A percentile compares a stretch with the other conserved stretches of the same genome.
phyloP scores from a whole-genome alignment of 1,140 invertebrate genomes.

The Lordiphosa mommai region DNA sequence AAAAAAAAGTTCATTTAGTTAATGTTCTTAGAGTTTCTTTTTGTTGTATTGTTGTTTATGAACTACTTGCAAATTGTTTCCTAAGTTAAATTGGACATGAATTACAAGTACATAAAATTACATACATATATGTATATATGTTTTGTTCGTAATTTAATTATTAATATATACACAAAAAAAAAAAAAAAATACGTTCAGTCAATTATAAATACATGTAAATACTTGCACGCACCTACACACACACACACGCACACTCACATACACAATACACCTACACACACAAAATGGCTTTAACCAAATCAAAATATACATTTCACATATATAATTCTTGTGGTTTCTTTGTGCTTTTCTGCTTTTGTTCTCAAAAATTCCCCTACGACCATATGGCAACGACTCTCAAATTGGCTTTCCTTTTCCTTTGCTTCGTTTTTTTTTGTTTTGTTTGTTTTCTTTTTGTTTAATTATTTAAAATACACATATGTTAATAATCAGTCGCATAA shows the following conservation, averaged over 20 bases:
- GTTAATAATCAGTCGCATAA: slow-evolving; percentile 78
- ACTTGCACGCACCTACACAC: slow-evolving; percentile 15
- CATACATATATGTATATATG: too few relatives aligned
- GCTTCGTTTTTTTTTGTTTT: slow-evolving; percentile 19
- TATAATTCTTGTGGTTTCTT: not conserved
- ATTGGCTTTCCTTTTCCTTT: slow-evolving; percentile 12
- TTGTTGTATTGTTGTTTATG: not conserved
- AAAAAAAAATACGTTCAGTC: slow-evolving; percentile 71
- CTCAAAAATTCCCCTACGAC: slow-evolving; percentile 1
- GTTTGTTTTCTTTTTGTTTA: slow-evolving; percentile 6
- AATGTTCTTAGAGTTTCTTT: too few relatives aligned
- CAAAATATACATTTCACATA: not conserved
- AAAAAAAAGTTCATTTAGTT: too few relatives aligned
- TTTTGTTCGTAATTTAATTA: slow-evolving; percentile 43
- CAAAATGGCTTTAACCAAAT: slow-evolving; percentile 16
- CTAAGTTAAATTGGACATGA: slow-evolving; percentile 42
- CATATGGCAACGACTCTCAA: slow-evolving; percentile 19
- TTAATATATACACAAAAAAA: slow-evolving; percentile 49
- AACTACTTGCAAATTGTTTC: slow-evolving; percentile 34
- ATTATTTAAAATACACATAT: slow-evolving; percentile 58
- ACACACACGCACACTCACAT: slow-evolving; percentile 20
- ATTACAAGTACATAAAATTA: slow-evolving; percentile 11
- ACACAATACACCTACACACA: slow-evolving; percentile 43
- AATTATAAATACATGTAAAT: slow-evolving; percentile 49
- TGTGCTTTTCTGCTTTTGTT: not conserved